A percentile compares a stretch with the other conserved stretches of the same genome.
Evolutionary conservation across 2,113 vertebrate species (phyloP).

Genomic region (Apeltes quadracus): DNA sequence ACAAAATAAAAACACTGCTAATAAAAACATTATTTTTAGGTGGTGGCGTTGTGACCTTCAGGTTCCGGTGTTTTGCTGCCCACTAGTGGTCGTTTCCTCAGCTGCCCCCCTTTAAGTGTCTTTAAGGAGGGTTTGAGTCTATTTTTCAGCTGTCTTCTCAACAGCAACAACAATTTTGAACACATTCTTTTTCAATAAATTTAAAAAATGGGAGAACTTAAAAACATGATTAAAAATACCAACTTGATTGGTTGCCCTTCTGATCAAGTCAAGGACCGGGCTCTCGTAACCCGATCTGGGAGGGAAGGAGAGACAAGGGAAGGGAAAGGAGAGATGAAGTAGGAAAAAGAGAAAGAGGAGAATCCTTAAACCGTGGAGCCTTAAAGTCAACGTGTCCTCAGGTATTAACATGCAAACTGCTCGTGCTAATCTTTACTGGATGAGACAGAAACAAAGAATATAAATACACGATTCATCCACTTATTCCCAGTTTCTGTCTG

Average conservation of each 20-base stretch:
- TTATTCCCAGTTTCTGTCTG: not conserved
- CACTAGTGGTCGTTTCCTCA: slow-evolving; percentile 38
- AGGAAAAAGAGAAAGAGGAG: slow-evolving; percentile 33
- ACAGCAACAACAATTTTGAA: not conserved
- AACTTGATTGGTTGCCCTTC: slow-evolving; percentile 75
- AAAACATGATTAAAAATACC: slow-evolving; percentile 56
- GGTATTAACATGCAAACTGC: not conserved
- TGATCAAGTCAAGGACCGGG: slow-evolving; percentile 81
- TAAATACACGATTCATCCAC: not conserved
- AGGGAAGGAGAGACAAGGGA: slow-evolving; percentile 59
- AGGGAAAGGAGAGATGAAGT: slow-evolving; percentile 27
- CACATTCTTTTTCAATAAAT: not conserved
- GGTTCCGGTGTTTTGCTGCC: slow-evolving; percentile 29
- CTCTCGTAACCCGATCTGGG: slow-evolving; percentile 80
- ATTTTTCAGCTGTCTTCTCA: not conserved
- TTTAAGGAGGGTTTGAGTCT: not conserved
- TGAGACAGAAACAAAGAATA: too few relatives aligned
- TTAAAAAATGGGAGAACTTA: slow-evolving; percentile 31
- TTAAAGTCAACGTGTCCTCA: not conserved
- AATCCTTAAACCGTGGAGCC: slow-evolving; percentile 42
- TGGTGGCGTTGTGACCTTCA: not conserved
- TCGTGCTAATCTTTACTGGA: not conserved
- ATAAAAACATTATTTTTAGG: too few relatives aligned
- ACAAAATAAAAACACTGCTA: too few relatives aligned
- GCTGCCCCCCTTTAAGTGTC: not conserved